Evolutionary conservation across 2,113 vertebrate species (phyloP).

Genomic region (Calonectris borealis): DNA sequence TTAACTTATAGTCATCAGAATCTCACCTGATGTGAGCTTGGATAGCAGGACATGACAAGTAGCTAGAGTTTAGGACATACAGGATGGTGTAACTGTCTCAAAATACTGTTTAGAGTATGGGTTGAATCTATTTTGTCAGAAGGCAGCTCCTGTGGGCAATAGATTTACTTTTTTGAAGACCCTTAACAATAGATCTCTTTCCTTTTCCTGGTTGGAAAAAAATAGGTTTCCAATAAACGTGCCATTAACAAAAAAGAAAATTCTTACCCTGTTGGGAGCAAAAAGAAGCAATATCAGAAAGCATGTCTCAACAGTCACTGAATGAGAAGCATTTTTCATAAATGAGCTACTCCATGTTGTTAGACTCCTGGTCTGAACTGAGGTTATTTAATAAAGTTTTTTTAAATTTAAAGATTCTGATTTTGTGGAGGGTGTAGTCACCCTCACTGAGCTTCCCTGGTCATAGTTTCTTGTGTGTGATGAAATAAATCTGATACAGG

Average conservation of each 20-base stretch:
- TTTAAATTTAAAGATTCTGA: not conserved
- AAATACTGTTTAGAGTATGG: not conserved
- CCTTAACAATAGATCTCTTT: not conserved
- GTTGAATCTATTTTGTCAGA: not conserved
- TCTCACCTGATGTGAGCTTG: not conserved
- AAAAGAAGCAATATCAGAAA: not conserved
- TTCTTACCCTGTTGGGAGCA: rapidly evolving
- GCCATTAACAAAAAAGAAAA: not conserved
- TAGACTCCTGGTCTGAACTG: not conserved
- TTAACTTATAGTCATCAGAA: not conserved
- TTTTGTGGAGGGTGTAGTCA: not conserved
- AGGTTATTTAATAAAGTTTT: not conserved
- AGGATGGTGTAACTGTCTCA: not conserved
- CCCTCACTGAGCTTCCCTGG: not conserved
- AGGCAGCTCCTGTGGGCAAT: not conserved
- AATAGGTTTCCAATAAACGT: not conserved
- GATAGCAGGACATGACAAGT: not conserved
- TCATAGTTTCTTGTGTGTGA: not conserved
- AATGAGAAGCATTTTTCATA: not conserved
- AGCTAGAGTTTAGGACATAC: not conserved
- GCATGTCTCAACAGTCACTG: not conserved
- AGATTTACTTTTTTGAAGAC: not conserved
- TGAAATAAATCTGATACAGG: not conserved
- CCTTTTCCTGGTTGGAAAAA: not conserved
- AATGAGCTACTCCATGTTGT: not conserved